Conservation (phyloP, 2,113 vertebrate genomes). For the Ascaphus truei region DNA sequence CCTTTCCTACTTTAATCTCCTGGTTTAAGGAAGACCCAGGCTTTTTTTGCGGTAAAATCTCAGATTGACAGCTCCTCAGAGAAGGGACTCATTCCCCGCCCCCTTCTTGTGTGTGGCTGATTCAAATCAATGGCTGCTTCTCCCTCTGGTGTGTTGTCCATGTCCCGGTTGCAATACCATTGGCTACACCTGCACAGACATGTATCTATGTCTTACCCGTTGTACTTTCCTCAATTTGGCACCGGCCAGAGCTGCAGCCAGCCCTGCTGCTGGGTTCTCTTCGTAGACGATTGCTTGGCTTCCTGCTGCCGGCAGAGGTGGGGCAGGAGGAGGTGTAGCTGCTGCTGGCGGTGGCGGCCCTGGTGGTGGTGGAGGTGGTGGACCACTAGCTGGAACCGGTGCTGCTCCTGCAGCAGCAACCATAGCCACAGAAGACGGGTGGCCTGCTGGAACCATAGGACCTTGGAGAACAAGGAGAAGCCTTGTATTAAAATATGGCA, state of each 20-base stretch:
- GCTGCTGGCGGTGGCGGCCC: conserved; percentile 80
- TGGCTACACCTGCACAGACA: background rate
- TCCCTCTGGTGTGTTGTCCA: too few species aligned
- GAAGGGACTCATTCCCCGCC: too few species aligned
- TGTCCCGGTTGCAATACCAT: too few species aligned
- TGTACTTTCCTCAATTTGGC: conserved; percentile 95
- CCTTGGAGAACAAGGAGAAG: conserved; percentile 65
- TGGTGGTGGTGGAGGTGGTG: conserved; percentile 85
- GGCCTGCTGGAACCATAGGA: conserved; percentile 78
- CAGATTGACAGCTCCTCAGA: too few species aligned
- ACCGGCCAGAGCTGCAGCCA: conserved; percentile 91
- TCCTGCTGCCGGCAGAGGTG: conserved; percentile 74
- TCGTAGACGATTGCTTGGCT: conserved; percentile 65
- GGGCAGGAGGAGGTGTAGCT: conserved; percentile 76
- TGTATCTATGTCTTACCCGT: conserved; percentile 69
- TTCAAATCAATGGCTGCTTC: too few species aligned
- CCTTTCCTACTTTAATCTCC: too few species aligned
- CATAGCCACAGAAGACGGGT: conserved; percentile 67
- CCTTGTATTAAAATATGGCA: background rate
- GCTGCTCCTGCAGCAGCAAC: conserved; percentile 57
- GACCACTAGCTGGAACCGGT: conserved; percentile 69
- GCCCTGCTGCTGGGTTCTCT: conserved; percentile 78
- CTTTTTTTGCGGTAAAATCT: too few species aligned
- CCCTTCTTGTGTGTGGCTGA: too few species aligned
- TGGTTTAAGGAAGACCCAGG: too few species aligned